Evolutionary conservation across 1,140 invertebrate species (phyloP).

Genomic region (Cyclargus thomasi): DNA sequence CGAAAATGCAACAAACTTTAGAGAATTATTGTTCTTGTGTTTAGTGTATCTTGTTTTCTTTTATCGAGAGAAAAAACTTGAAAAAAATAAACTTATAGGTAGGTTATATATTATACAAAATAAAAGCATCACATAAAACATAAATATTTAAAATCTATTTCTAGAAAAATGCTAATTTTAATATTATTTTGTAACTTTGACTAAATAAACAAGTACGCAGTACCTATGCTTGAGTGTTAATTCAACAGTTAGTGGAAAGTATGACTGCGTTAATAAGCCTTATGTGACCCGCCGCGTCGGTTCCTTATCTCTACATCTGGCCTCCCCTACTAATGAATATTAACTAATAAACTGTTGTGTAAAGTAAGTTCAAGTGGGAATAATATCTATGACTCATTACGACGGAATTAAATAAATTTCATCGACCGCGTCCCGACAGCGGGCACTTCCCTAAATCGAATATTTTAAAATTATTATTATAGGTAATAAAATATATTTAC

Average conservation of each 20-base stretch:
- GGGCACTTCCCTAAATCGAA: slow-evolving; percentile 21
- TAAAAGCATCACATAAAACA: too few relatives aligned
- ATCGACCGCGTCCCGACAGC: slow-evolving; percentile 3
- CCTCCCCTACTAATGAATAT: slow-evolving; percentile 65
- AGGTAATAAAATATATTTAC: neutral
- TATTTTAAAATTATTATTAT: slow-evolving; percentile 8
- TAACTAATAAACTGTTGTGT: slow-evolving; percentile 58
- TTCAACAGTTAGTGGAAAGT: neutral
- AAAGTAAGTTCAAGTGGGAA: slow-evolving; percentile 41
- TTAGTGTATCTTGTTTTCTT: too few relatives aligned
- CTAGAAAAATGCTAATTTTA: neutral
- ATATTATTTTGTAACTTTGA: neutral
- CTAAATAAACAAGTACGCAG: neutral
- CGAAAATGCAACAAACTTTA: too few relatives aligned
- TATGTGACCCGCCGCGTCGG: slow-evolving; percentile 32
- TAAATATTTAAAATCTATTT: too few relatives aligned
- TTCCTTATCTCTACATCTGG: slow-evolving; percentile 52
- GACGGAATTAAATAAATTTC: neutral
- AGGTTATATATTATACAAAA: too few relatives aligned
- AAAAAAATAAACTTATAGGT: too few relatives aligned
- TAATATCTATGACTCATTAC: slow-evolving; percentile 56
- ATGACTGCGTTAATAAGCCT: slow-evolving; percentile 44
- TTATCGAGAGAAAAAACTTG: too few relatives aligned
- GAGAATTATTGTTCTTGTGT: too few relatives aligned
- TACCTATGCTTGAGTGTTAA: neutral